Evolutionary conservation across 2,888 invertebrate species (phyloP), one percentile per base, ranked within the genome.

Genomic region (Scaptomyza cyrtandrae): DNA sequence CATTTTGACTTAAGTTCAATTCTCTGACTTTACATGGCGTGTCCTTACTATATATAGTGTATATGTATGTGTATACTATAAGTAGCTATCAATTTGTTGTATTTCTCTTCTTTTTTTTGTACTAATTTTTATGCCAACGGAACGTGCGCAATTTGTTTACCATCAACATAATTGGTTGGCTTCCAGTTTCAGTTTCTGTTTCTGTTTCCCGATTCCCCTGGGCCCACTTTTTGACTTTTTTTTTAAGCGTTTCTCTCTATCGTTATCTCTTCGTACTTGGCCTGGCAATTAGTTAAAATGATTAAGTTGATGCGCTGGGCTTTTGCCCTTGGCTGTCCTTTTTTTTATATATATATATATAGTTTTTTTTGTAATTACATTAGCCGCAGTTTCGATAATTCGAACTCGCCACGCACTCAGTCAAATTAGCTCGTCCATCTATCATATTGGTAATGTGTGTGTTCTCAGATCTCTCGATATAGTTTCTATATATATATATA

Each of bases 111-210:
- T 54, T 62, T 48, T 16, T 54, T 29, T 54, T 62, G 53, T 61
- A 88, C 83, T 84, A 89, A 89, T 83, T 84, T 89, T 88, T 75
- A 85, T 83, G 82, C 85, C 88, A 68, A 66, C 65, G 81, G 62
- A 84, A 91, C 90, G 88, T 90, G 87, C 81, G 91, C 91, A 91
- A 90, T 91, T 90, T 91, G 90, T 91, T 90, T 90, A 89, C 90
- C 88, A 91, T 90, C 91, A 90, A 79, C 89, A 87, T 91, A 91
- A 91, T 91, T 91, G 86, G 86, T 80, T 71, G 69, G 35, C 16
- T 64, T 69, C 74, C 67, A 50, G 71, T 59, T 46, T n/a, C 27
- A 9, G 67, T 62, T 68, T 75, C 66, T 48, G 67, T 62, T 68
- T 75, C 66, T 48, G 70, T 58, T 45, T n/a, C 24, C 13, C 9